Percentiles rank a stretch among this genome's conserved stretches.
These are phyloP conservation scores for Cercocebus atys DNA, from an alignment of 2,113 vertebrate species.

Conservation along the genomic window DNA sequence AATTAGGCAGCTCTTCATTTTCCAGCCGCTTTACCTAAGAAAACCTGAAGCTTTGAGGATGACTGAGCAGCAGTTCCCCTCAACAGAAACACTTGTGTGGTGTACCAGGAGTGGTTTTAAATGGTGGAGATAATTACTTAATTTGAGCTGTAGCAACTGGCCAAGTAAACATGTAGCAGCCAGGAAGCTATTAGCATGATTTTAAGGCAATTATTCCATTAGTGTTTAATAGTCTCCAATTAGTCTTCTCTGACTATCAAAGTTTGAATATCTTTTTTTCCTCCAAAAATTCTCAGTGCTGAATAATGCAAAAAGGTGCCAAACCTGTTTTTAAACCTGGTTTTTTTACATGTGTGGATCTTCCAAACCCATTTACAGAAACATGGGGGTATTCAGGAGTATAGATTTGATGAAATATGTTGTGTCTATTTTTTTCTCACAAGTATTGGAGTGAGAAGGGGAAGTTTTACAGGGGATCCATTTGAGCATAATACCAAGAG, in stretches of 20 bases:
- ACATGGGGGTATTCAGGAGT: neutral
- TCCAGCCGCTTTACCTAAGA: constrained; percentile 19
- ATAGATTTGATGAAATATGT: neutral
- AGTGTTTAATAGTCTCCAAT: constrained; percentile 83
- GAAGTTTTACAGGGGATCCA: neutral
- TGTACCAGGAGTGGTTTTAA: constrained; percentile 60
- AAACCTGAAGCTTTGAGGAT: constrained; percentile 43
- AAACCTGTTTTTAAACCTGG: neutral
- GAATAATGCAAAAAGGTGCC: constrained; percentile 28
- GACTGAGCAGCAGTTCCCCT: constrained; percentile 20
- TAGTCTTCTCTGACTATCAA: constrained; percentile 76
- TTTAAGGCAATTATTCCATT: constrained; percentile 84
- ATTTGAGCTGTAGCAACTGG: constrained; percentile 78
- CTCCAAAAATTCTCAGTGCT: constrained; percentile 49
- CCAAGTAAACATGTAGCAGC: constrained; percentile 79
- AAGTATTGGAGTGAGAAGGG: neutral
- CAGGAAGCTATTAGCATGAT: constrained; percentile 82
- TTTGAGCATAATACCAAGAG: neutral
- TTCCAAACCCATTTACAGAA: neutral
- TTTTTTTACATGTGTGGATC: neutral
- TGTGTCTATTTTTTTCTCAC: neutral
- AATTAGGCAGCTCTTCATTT: constrained; percentile 32
- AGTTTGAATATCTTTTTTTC: constrained; percentile 64
- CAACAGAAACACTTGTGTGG: constrained; percentile 40
- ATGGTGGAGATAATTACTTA: constrained; percentile 77